phyloP scores from a whole-genome alignment of 1,140 invertebrate species.

The Drosophila ohnishii region DNA sequence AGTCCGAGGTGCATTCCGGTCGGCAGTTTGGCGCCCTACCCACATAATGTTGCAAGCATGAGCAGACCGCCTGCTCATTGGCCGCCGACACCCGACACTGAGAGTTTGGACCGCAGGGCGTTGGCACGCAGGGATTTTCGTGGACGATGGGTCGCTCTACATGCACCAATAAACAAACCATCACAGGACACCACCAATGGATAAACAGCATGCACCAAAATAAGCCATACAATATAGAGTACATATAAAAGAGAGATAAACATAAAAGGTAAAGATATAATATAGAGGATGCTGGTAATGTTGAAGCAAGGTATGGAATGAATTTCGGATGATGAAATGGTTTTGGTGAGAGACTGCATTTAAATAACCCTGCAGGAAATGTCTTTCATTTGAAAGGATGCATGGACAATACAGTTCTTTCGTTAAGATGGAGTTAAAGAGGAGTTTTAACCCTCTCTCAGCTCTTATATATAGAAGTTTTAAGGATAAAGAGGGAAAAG shows the following conservation, averaged over 20 bases:
- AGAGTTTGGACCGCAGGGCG: slow-evolving; percentile 92
- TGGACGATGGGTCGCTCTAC: slow-evolving; percentile 83
- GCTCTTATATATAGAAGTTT: not conserved
- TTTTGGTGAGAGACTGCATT: slow-evolving; percentile 8
- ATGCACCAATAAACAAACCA: slow-evolving; percentile 60
- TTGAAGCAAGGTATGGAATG: slow-evolving; percentile 52
- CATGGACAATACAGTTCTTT: not conserved
- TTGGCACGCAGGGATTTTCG: slow-evolving; percentile 88
- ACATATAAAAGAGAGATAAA: slow-evolving; percentile 69
- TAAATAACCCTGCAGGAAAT: slow-evolving; percentile 34
- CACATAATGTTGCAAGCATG: slow-evolving; percentile 88
- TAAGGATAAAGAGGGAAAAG: not conserved
- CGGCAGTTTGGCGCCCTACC: slow-evolving; percentile 90
- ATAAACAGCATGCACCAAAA: slow-evolving; percentile 71
- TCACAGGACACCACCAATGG: slow-evolving; percentile 51
- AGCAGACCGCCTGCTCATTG: slow-evolving; percentile 88
- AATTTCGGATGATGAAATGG: slow-evolving; percentile 8
- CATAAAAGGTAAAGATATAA: slow-evolving; percentile 45
- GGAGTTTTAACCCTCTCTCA: no score
- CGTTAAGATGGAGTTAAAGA: no score
- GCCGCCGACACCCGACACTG: slow-evolving; percentile 87
- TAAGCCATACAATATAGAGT: slow-evolving; percentile 66
- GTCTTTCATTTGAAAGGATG: no score
- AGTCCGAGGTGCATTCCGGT: slow-evolving; percentile 90
- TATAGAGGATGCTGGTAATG: slow-evolving; percentile 30